A percentile compares a stretch with the other conserved stretches of the same genome.
These are phyloP conservation scores for Triplophysa rosa DNA, from an alignment of 2,113 vertebrate genomes.

Conservation along the genomic window DNA sequence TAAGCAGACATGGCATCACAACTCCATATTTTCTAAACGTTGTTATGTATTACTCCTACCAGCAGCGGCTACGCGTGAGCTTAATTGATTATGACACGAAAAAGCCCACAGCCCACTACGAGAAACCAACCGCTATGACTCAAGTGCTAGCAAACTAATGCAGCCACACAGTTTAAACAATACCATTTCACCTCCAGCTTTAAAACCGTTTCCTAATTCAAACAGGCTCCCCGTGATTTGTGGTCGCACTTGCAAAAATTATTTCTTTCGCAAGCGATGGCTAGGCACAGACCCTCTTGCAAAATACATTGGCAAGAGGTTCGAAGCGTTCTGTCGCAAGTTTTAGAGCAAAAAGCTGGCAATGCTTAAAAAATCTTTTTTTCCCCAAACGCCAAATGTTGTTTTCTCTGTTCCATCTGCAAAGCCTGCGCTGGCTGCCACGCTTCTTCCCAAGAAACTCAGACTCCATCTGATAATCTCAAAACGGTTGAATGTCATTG, in stretches of 20 bases:
- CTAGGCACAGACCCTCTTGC: not conserved
- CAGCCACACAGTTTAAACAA: conserved; percentile 50
- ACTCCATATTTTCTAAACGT: conserved; percentile 38
- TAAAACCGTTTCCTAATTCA: conserved; percentile 41
- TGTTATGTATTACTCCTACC: conserved; percentile 57
- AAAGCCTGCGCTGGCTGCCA: conserved; percentile 45
- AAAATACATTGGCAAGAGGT: conserved; percentile 43
- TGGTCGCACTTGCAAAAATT: conserved; percentile 31
- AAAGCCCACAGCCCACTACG: conserved; percentile 26
- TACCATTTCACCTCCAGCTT: conserved; percentile 52
- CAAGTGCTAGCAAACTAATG: conserved; percentile 61
- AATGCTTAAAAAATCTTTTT: conserved; percentile 37
- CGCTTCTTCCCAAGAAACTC: conserved; percentile 36
- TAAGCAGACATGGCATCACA: conserved; percentile 45
- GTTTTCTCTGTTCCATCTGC: conserved; percentile 56
- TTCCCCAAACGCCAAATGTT: conserved; percentile 51
- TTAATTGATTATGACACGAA: conserved; percentile 54
- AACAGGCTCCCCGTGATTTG: conserved; percentile 59
- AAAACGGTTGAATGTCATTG: conserved; percentile 26
- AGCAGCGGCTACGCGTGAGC: conserved; percentile 52
- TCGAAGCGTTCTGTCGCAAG: conserved; percentile 39
- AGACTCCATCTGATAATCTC: conserved; percentile 29
- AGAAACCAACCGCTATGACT: conserved; percentile 48
- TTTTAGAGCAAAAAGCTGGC: conserved; percentile 41
- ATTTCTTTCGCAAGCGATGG: conserved; percentile 21